Conservation (phyloP, 1,140 invertebrate genomes). For the fruit fly (Drosophila melanogaster) region Release_6_plus_ISO1_MT NT_033777.3:12360501-12361000, state of each 20-base stretch:
- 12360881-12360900: constrained; percentile 24
- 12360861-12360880: constrained; percentile 16
- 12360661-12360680: too few relatives aligned
- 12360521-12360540: too few relatives aligned
- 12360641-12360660: background rate
- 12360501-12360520: background rate
- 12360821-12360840: constrained; percentile 12
- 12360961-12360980: constrained; percentile 30
- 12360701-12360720: constrained; percentile 20
- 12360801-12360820: constrained; percentile 27
- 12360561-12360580: constrained; percentile 42
- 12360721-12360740: background rate
- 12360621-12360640: background rate
- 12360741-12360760: constrained; percentile 6
- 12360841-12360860: constrained; percentile 39
- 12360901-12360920: constrained; percentile 15
- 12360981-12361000: constrained; percentile 24
- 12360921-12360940: constrained; percentile 6
- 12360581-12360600: background rate
- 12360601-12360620: background rate
- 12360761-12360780: constrained; percentile 17
- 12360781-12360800: constrained; percentile 26
- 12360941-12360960: constrained; percentile 10
- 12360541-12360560: constrained; percentile 18
- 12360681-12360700: constrained; percentile 12